A percentile compares a stretch with the other conserved stretches of the same genome.
Conservation (phyloP, 2,113 vertebrate genomes). For the Microcebus griseorufus region DNA sequence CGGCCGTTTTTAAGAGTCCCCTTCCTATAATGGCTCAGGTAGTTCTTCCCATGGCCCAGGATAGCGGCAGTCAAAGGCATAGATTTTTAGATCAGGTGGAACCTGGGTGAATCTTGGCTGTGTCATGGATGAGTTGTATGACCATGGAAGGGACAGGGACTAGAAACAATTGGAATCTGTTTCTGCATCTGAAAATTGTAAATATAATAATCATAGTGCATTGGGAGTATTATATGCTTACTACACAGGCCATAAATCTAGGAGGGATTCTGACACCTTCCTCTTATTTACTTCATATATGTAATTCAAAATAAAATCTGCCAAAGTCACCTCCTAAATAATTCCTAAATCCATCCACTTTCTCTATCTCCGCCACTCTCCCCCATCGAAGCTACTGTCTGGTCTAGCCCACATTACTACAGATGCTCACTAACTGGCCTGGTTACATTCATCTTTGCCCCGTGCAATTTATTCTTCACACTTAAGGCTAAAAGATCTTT, state of each 20-base stretch:
- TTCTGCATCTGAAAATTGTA: background rate
- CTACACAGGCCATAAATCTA: background rate
- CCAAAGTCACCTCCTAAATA: background rate
- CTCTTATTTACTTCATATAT: background rate
- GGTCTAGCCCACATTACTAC: background rate
- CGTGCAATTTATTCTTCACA: slow-evolving; percentile 12
- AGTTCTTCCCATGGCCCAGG: background rate
- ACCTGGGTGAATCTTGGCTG: background rate
- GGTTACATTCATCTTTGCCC: background rate
- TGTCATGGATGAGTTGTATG: background rate
- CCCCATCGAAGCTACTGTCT: background rate
- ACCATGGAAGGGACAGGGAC: background rate
- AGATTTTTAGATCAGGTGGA: background rate
- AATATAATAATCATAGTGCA: background rate
- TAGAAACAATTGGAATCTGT: background rate
- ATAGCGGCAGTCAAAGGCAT: background rate
- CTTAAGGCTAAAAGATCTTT: background rate
- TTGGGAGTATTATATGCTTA: background rate
- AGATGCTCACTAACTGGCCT: background rate
- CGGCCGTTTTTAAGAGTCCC: background rate
- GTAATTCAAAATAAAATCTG: background rate
- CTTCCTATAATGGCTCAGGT: background rate
- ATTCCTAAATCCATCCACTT: background rate
- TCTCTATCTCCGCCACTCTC: background rate
- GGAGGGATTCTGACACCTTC: background rate